phyloP scores from a whole-genome alignment of 2,888 invertebrate species.

The Diadromus collaris region DNA sequence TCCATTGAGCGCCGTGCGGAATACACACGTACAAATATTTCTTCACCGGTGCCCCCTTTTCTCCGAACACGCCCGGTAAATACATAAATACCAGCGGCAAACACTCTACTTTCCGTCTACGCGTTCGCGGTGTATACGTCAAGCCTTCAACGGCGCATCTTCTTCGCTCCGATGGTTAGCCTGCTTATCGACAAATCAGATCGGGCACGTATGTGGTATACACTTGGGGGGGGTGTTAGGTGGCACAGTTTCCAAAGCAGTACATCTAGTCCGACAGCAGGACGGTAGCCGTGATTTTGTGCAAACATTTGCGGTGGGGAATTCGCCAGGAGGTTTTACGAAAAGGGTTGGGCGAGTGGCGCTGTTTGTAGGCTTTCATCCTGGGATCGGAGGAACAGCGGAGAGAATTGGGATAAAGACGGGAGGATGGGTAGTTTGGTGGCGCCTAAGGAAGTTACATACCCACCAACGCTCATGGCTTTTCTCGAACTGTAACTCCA shows the following conservation, averaged over 20 bases:
- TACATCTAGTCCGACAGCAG: constrained; percentile 46
- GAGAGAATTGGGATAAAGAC: constrained; percentile 30
- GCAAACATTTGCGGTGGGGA: constrained; percentile 74
- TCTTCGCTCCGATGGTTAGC: constrained; percentile 4
- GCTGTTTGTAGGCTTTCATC: constrained; percentile 48
- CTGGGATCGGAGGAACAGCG: constrained; percentile 38
- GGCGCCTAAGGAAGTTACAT: constrained; percentile 53
- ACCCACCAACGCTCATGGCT: constrained; percentile 24
- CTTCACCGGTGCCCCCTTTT: constrained; percentile 37
- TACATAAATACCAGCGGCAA: constrained; percentile 55
- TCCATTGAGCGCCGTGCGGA: constrained; percentile 27
- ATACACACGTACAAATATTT: constrained; percentile 56
- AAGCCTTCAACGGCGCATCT: constrained; percentile 12
- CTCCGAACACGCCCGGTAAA: constrained; percentile 48
- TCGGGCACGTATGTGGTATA: constrained; percentile 11
- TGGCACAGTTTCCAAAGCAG: constrained; percentile 10
- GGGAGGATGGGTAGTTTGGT: constrained; percentile 29
- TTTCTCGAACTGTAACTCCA: constrained; percentile 45
- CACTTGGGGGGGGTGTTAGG: not conserved
- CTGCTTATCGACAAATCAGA: constrained; percentile 36
- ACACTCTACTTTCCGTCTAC: constrained; percentile 36
- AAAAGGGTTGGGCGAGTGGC: constrained; percentile 44
- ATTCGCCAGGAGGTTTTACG: constrained; percentile 30
- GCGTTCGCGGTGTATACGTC: not conserved
- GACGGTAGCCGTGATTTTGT: constrained; percentile 72